Conservation (phyloP, 92 coral and sea anemone species). For the Epizoanthus rinbou region DNA sequence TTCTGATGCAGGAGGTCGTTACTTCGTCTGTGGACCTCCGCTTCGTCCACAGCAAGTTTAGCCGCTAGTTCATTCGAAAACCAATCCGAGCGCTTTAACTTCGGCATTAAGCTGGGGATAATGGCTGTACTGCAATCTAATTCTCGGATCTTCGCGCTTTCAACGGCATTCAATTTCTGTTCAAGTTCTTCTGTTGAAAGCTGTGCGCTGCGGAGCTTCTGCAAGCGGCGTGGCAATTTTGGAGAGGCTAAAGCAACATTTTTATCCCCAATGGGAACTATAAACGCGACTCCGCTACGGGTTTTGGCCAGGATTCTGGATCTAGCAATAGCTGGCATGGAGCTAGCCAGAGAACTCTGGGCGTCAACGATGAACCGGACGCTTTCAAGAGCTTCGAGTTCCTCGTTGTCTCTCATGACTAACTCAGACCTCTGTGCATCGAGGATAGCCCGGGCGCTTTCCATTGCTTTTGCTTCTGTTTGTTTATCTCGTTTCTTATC, state of each 20-base stretch:
- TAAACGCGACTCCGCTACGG: slow-evolving; percentile 34
- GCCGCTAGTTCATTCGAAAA: slow-evolving; percentile 34
- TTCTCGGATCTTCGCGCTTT: slow-evolving; percentile 7
- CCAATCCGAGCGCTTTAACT: slow-evolving; percentile 27
- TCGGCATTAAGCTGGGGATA: neutral
- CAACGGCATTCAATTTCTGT: neutral
- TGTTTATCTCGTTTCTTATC: slow-evolving; percentile 30
- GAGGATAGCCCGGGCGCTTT: slow-evolving; percentile 36
- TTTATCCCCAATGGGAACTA: slow-evolving; percentile 25
- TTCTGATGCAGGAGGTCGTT: neutral
- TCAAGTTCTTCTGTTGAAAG: slow-evolving; percentile 2
- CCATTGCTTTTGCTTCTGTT: slow-evolving; percentile 44
- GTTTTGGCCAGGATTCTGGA: slow-evolving; percentile 38
- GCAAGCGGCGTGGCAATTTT: slow-evolving; percentile 29
- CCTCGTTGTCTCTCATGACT: slow-evolving; percentile 30
- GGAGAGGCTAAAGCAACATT: slow-evolving; percentile 1
- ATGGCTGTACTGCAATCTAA: neutral
- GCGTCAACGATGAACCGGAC: slow-evolving; percentile 29
- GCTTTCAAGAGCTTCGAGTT: slow-evolving; percentile 31
- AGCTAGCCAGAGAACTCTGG: slow-evolving; percentile 18
- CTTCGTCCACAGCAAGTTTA: slow-evolving; percentile 18
- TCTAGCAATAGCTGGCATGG: neutral
- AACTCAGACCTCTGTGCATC: slow-evolving; percentile 34
- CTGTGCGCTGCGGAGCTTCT: slow-evolving; percentile 22
- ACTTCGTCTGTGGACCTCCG: slow-evolving; percentile 11